phyloP scores from a whole-genome alignment of 2,888 invertebrate genomes.

The Ornithoptera priamus region DNA sequence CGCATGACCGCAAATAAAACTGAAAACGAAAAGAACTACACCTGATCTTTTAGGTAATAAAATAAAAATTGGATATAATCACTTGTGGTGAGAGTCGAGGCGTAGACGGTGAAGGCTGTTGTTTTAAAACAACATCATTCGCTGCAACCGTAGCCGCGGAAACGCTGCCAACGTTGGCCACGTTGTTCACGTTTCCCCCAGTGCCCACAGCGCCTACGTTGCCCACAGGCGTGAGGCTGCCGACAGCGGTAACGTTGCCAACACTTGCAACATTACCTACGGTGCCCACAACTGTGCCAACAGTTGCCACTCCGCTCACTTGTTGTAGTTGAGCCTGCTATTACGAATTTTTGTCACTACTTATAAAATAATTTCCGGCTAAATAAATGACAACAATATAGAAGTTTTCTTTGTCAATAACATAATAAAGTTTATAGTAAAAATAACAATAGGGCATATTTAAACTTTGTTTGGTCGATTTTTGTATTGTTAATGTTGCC shows the following conservation, averaged over 20 bases:
- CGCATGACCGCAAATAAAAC: too few species aligned
- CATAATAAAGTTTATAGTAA: too few species aligned
- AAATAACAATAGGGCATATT: too few species aligned
- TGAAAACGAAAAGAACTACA: too few species aligned
- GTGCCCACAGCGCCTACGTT: constrained; percentile 38
- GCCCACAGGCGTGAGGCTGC: constrained; percentile 39
- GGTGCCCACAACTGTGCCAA: constrained; percentile 43
- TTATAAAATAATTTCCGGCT: not conserved
- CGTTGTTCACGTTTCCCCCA: constrained; percentile 44
- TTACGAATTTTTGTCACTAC: constrained; percentile 28
- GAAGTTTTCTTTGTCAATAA: too few species aligned
- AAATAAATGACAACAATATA: too few species aligned
- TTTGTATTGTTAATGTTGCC: too few species aligned
- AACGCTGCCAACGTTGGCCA: constrained; percentile 42
- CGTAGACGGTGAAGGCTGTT: constrained; percentile 69
- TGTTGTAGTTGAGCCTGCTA: constrained; percentile 86
- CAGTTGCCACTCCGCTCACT: constrained; percentile 56
- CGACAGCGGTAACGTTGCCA: constrained; percentile 45
- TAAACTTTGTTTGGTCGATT: too few species aligned
- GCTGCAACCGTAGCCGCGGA: constrained; percentile 32
- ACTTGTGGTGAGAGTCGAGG: constrained; percentile 71
- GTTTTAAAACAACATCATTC: constrained; percentile 64
- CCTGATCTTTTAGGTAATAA: not conserved
- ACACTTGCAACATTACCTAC: constrained; percentile 44
- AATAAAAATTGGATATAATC: constrained; percentile 20